Evolutionary conservation across 2,113 vertebrate genomes (phyloP).

Genomic region (Sorex araneus): DNA sequence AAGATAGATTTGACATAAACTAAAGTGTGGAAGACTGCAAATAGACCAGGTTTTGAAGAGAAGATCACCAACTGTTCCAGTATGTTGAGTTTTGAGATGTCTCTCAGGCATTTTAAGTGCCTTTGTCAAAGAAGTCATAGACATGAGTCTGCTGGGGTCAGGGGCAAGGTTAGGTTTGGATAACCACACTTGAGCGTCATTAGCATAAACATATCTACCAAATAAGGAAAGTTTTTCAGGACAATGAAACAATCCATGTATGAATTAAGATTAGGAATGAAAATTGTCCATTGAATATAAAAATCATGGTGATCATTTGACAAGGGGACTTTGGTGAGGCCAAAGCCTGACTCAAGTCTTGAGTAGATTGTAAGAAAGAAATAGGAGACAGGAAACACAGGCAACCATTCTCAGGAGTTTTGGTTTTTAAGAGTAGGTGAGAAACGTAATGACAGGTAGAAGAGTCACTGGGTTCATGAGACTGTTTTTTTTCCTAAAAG

Average conservation of each 20-base stretch:
- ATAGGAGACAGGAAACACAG: background rate
- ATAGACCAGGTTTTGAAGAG: background rate
- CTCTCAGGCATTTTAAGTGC: background rate
- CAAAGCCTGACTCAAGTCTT: background rate
- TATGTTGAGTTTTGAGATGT: conserved; percentile 3
- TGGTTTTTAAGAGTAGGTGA: background rate
- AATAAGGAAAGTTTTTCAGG: background rate
- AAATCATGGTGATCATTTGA: background rate
- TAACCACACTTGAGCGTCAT: background rate
- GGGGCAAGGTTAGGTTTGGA: background rate
- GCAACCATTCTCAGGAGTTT: background rate
- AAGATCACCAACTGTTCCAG: background rate
- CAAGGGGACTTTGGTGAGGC: background rate
- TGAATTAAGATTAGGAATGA: background rate
- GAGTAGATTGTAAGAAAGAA: background rate
- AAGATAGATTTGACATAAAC: background rate
- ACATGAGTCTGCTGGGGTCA: background rate
- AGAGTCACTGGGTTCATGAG: background rate
- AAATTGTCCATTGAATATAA: background rate
- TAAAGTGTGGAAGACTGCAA: background rate
- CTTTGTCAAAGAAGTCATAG: background rate
- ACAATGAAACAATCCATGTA: background rate
- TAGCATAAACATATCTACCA: background rate
- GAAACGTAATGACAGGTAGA: background rate
- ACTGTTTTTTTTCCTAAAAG: background rate